Conservation (phyloP, 2,113 vertebrate genomes). For the Myrmecobius fasciatus region DNA sequence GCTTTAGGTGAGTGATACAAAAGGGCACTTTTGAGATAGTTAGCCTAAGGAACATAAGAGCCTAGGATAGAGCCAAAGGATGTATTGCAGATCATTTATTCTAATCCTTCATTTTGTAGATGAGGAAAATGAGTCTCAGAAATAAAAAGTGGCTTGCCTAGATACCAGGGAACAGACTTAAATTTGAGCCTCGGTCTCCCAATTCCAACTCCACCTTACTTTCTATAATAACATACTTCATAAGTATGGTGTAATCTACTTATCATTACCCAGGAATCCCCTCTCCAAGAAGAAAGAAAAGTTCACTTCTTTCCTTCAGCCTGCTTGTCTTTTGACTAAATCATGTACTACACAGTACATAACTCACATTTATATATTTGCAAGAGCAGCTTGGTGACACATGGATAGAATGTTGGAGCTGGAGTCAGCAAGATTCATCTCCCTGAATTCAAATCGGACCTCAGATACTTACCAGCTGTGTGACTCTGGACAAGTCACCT, state of each 20-base stretch:
- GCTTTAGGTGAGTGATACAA: background rate
- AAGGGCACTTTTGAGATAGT: background rate
- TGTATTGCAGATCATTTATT: background rate
- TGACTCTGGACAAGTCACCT: background rate
- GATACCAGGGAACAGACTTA: background rate
- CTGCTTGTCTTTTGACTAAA: background rate
- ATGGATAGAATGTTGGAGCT: background rate
- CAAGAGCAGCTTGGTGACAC: background rate
- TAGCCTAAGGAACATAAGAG: background rate
- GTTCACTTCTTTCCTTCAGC: background rate
- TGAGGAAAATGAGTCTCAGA: background rate
- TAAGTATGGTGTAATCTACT: background rate
- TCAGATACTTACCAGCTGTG: background rate
- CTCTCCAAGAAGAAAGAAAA: background rate
- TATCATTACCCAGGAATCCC: background rate
- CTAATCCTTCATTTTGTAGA: background rate
- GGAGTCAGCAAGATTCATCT: background rate
- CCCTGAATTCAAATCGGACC: background rate
- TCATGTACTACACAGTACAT: background rate
- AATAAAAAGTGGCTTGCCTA: background rate
- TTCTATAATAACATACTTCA: background rate
- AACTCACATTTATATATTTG: background rate
- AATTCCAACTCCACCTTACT: background rate
- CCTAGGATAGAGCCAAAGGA: background rate
- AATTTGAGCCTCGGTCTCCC: background rate